Evolutionary conservation across 2,113 vertebrate genomes (phyloP).

Genomic region (Sorex fumeus): DNA sequence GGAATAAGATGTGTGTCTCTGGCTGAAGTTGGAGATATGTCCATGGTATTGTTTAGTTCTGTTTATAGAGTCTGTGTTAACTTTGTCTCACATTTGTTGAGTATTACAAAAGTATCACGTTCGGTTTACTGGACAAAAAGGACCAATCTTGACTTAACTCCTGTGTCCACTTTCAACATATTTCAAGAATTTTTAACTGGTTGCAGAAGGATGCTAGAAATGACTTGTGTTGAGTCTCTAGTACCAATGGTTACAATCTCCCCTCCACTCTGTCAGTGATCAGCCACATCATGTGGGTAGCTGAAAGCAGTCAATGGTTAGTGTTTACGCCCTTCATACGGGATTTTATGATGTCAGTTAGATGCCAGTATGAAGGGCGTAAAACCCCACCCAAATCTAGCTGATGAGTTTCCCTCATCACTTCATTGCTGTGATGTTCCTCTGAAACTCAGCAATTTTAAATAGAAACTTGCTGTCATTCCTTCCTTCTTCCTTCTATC

Average conservation of each 20-base stretch:
- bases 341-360: no score
- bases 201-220: background rate
- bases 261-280: background rate
- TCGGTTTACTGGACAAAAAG: slow-evolving; percentile 35
- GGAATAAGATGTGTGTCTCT: slow-evolving; percentile 53
- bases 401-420: background rate
- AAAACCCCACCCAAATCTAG: background rate
- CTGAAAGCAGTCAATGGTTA: background rate
- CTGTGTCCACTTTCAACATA: background rate
- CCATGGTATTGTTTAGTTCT: background rate
- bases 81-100: slow-evolving; percentile 22
- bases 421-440: background rate
- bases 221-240: background rate
- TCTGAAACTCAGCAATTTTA: background rate
- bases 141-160: background rate
- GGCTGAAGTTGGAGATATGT: background rate
- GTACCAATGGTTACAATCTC: background rate
- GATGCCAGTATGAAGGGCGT: no score
- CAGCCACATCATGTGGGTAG: background rate
- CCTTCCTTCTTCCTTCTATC: background rate
- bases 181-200: background rate
- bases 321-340: background rate
- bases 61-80: background rate
- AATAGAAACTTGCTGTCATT: background rate
- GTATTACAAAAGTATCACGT: background rate